Evolutionary conservation across 2,888 invertebrate species (phyloP), one percentile per base, ranked within the genome.

Genomic region (Phasia obesa): DNA sequence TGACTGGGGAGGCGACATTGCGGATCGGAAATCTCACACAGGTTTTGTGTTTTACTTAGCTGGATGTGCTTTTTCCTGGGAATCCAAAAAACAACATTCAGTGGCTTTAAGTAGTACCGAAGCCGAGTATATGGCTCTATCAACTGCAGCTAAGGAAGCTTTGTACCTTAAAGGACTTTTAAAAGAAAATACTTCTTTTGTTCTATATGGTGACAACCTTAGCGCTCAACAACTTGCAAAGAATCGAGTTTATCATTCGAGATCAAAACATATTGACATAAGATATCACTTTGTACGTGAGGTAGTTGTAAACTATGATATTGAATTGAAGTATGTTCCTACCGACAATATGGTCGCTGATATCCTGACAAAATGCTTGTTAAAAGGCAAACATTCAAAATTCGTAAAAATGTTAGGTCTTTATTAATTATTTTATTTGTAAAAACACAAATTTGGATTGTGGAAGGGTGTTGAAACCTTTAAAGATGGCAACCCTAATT

Each of bases 251-350:
- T 53, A 53, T 27, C 53, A 53, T 6, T 53, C 25, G 6, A 59
- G 67, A 42, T 38, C 67, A n/a, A 76, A 67, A 4, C 69, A 69
- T 38, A 69, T 76, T 7, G 67, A 76, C 76, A n/a, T 86, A 84
- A 78, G 69, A 31, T 47, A 51, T 59, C 78, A 81, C 15, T 81
- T 69, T 11, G 59, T 79, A 23, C 31, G 67, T 13, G 53, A 75
- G 27, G 38, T 76, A 60, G 49, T 75, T n/a, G 23, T 44, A 69
- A 81, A 57, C 53, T 71, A 74, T 53, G 49, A 47, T 47, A 60
- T 81, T 44, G 17, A 51, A 77, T 74, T 85, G 59, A 85, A 84
- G 78, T 81, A 81, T 11, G 27, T 70, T 27, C 9, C 53, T 1
- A 53, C 53, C 0, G 35, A 21, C 5, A 19, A 60, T 31, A 60